Percentiles rank a stretch among this genome's conserved stretches.
Conservation (phyloP, 2,888 invertebrate species). For the Apantesis nais region DNA sequence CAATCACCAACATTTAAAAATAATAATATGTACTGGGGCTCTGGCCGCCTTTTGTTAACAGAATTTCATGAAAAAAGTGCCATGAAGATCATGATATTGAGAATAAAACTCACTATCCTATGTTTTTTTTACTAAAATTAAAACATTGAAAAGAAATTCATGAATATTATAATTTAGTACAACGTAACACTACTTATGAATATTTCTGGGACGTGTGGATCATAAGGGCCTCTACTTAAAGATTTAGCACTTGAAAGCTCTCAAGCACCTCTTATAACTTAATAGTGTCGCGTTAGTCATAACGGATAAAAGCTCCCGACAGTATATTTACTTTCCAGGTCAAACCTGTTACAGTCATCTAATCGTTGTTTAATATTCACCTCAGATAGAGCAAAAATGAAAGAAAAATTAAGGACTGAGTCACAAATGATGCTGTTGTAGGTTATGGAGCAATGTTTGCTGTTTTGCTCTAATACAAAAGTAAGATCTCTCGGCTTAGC, state of each 20-base stretch:
- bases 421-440: too few species aligned
- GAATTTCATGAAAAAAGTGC: not conserved
- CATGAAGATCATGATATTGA: not conserved
- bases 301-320: slow-evolving; percentile 1
- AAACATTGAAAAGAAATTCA: too few species aligned
- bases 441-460: too few species aligned
- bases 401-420: too few species aligned
- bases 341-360: not conserved
- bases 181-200: slow-evolving; percentile 8
- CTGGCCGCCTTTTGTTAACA: not conserved
- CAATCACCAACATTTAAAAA: not conserved
- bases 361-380: not conserved
- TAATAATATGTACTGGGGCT: not conserved
- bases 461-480: too few species aligned
- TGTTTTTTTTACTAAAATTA: not conserved
- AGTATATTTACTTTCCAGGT: slow-evolving; percentile 11
- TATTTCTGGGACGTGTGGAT: slow-evolving; percentile 6
- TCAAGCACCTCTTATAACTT: slow-evolving; percentile 15
- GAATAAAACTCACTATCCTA: not conserved
- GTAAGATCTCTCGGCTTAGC: too few species aligned
- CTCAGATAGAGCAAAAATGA: not conserved
- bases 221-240: slow-evolving; percentile 6
- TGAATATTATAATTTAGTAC: too few species aligned
- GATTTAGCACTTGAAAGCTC: slow-evolving; percentile 16
- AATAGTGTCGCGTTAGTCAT: slow-evolving; percentile 5